phyloP scores from a whole-genome alignment of 2,888 invertebrate species.

The Pherbina coryleti region DNA sequence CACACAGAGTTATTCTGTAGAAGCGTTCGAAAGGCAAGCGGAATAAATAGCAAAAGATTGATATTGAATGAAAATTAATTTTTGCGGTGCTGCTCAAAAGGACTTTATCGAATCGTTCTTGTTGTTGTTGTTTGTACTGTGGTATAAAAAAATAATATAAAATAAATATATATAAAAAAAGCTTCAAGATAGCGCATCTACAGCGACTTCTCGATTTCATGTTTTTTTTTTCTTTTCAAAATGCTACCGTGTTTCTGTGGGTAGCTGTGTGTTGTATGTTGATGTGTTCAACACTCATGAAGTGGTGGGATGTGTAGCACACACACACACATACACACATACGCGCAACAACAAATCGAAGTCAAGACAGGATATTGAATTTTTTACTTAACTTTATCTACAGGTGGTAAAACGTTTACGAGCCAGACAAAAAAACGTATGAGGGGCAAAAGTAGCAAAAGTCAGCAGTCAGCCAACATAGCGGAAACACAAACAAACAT shows the following conservation, averaged over 20 bases:
- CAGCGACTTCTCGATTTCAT: background rate
- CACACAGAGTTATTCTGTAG: too few species aligned
- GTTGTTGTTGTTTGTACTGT: background rate
- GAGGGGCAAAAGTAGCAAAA: slow-evolving; percentile 4
- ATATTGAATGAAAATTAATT: slow-evolving; percentile 60
- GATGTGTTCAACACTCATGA: background rate
- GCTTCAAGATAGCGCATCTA: background rate
- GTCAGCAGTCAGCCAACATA: background rate
- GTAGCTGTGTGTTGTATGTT: background rate
- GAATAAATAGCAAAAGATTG: slow-evolving; percentile 19
- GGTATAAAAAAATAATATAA: background rate
- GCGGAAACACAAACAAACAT: slow-evolving; percentile 10
- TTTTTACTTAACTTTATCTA: slow-evolving; percentile 50
- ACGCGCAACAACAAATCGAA: slow-evolving; percentile 39
- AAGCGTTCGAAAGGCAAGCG: background rate
- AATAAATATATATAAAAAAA: background rate
- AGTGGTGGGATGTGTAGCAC: background rate
- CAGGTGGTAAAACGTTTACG: slow-evolving; percentile 48
- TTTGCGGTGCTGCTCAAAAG: slow-evolving; percentile 51
- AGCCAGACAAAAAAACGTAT: background rate
- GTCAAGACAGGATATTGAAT: slow-evolving; percentile 55
- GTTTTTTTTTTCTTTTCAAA: background rate
- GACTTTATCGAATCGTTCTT: background rate
- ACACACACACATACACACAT: slow-evolving; percentile 10
- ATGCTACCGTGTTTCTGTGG: background rate